These are phyloP conservation scores for Drosophila tristis DNA, from an alignment of 1,140 invertebrate species.

Conservation along the genomic window DNA sequence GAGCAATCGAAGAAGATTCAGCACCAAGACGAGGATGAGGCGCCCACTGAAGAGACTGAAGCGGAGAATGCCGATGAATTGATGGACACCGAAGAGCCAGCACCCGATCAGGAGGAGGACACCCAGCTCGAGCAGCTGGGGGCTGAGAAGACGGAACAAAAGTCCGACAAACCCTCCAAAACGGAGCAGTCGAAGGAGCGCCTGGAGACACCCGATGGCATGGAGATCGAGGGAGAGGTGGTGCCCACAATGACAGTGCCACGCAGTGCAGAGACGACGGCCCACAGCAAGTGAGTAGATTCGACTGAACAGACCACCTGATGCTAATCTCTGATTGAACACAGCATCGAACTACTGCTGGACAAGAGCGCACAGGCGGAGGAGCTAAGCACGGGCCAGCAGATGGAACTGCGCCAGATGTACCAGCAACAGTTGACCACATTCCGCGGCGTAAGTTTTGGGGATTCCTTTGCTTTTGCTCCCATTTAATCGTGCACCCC, in stretches of 20 bases:
- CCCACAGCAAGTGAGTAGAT: constrained; percentile 85
- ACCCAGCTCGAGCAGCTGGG: constrained; percentile 85
- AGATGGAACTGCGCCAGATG: constrained; percentile 70
- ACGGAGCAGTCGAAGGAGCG: constrained; percentile 84
- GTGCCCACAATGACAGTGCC: constrained; percentile 88
- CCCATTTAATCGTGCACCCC: not conserved
- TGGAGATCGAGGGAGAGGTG: constrained; percentile 91
- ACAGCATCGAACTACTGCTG: constrained; percentile 69
- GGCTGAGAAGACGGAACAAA: constrained; percentile 85
- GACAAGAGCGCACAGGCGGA: constrained; percentile 61
- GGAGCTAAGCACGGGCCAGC: constrained; percentile 64
- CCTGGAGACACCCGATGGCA: constrained; percentile 78
- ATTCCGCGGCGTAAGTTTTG: constrained; percentile 55
- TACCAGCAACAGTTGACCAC: constrained; percentile 73
- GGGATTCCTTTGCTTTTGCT: too few relatives aligned
- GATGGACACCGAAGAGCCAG: constrained; percentile 67
- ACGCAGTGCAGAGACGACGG: constrained; percentile 89
- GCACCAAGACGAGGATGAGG: constrained; percentile 85
- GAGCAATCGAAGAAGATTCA: constrained; percentile 92
- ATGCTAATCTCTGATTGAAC: not conserved
- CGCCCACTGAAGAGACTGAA: constrained; percentile 86
- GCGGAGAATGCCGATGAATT: constrained; percentile 85
- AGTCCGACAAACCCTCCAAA: constrained; percentile 85
- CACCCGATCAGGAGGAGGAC: constrained; percentile 69
- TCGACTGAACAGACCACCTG: not conserved